Evolutionary conservation across 1,140 invertebrate species (phyloP).

Genomic region (Drosophila prosaltans): DNA sequence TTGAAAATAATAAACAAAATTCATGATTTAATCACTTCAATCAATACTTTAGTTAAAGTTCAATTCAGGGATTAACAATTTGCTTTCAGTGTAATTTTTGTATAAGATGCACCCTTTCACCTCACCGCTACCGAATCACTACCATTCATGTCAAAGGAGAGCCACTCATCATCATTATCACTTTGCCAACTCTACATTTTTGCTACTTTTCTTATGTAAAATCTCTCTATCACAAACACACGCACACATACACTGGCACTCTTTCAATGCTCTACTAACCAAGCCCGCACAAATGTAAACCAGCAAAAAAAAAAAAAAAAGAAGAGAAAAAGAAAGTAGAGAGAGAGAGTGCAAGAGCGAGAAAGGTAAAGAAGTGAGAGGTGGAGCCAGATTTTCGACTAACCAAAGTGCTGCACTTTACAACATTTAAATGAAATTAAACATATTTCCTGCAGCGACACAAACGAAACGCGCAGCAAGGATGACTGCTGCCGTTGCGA

Average conservation of each 20-base stretch:
- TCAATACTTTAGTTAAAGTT: not conserved
- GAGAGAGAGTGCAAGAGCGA: not conserved
- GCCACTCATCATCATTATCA: constrained; percentile 19
- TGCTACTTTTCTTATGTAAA: constrained; percentile 11
- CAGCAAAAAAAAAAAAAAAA: constrained; percentile 18
- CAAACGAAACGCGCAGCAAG: constrained; percentile 31
- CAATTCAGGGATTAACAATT: not conserved
- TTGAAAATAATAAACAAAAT: too few species aligned
- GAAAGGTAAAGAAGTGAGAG: not conserved
- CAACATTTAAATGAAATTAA: constrained; percentile 80
- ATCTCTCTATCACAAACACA: not conserved
- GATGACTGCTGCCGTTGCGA: not conserved
- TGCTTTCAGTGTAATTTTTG: not conserved
- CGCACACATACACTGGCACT: not conserved
- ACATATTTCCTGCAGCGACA: constrained; percentile 78
- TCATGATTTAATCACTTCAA: too few species aligned
- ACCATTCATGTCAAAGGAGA: constrained; percentile 10
- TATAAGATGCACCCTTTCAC: not conserved
- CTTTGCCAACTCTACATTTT: constrained; percentile 11
- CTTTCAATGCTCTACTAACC: constrained; percentile 17
- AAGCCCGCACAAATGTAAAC: constrained; percentile 32
- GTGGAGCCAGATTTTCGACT: constrained; percentile 32
- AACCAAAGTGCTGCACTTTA: constrained; percentile 79
- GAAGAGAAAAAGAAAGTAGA: constrained; percentile 18
- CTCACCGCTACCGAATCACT: not conserved